Conservation (phyloP, 2,888 invertebrate species). For the Eugnorisma glareosa region DNA sequence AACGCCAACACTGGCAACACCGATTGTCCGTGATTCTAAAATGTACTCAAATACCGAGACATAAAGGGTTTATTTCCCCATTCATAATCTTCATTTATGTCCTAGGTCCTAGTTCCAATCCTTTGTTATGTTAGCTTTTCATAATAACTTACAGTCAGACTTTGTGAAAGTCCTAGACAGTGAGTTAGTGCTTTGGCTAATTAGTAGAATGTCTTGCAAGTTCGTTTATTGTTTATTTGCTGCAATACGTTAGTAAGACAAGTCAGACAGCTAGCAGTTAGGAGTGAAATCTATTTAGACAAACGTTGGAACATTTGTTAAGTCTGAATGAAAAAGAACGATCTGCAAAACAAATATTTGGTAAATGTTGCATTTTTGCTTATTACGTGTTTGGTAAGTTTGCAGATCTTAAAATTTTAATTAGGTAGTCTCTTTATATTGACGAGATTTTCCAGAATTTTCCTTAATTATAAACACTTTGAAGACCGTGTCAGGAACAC, state of each 20-base stretch:
- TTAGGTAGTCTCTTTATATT: neutral
- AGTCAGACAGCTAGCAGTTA: slow-evolving; percentile 28
- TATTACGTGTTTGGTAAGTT: slow-evolving; percentile 8
- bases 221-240: slow-evolving; percentile 47
- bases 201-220: slow-evolving; percentile 34
- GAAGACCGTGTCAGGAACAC: neutral
- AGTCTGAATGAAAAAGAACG: slow-evolving; percentile 39
- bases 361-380: neutral
- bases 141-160: slow-evolving; percentile 25
- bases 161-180: slow-evolving; percentile 2
- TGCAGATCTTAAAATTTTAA: neutral
- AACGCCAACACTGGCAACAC: neutral
- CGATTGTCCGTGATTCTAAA: neutral
- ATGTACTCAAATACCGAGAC: neutral
- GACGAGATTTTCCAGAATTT: neutral
- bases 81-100: neutral
- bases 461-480: neutral
- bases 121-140: slow-evolving; percentile 19
- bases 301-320: slow-evolving; percentile 54
- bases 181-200: slow-evolving; percentile 19
- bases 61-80: neutral
- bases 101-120: neutral
- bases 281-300: slow-evolving; percentile 55
- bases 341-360: slow-evolving; percentile 13
- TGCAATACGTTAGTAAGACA: slow-evolving; percentile 35